Percentiles rank a stretch among this genome's conserved stretches.
Conservation (phyloP, 2,797 vertebrate species). For the Myotis findleyi region DNA sequence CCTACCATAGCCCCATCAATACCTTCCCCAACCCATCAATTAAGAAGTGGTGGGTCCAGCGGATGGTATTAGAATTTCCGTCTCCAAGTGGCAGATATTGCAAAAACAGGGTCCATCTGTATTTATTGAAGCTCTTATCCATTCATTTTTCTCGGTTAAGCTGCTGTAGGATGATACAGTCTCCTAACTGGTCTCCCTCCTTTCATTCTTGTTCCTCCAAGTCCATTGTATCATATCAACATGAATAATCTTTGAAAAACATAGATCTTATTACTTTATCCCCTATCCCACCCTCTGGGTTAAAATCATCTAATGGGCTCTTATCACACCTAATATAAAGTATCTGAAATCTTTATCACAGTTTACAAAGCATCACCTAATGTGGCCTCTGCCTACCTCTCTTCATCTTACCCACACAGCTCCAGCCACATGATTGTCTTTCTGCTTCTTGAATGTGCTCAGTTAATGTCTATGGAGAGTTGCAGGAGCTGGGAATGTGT, state of each 20-base stretch:
- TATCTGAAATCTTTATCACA: not conserved
- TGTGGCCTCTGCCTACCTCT: not conserved
- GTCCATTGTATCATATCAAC: not conserved
- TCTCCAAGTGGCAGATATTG: not conserved
- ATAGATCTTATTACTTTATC: not conserved
- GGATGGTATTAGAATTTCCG: not conserved
- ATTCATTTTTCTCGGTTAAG: not conserved
- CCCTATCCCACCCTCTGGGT: not conserved
- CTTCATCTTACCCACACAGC: not conserved
- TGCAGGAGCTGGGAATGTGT: not conserved
- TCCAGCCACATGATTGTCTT: not conserved
- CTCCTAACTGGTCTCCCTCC: not conserved
- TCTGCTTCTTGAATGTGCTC: not conserved
- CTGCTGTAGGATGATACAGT: not conserved
- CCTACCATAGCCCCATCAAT: not conserved
- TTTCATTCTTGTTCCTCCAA: not conserved
- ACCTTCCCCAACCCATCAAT: not conserved
- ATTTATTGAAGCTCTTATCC: not conserved
- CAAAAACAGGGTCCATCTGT: not conserved
- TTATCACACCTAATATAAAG: not conserved
- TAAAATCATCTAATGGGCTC: not conserved
- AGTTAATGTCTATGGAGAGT: not conserved
- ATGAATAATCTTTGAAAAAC: not conserved
- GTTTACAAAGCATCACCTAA: not conserved
- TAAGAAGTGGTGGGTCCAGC: not conserved